Base-by-base conservation (phyloP, 2,797 vertebrate genomes). In the Sebastes baramenuke region DNA sequence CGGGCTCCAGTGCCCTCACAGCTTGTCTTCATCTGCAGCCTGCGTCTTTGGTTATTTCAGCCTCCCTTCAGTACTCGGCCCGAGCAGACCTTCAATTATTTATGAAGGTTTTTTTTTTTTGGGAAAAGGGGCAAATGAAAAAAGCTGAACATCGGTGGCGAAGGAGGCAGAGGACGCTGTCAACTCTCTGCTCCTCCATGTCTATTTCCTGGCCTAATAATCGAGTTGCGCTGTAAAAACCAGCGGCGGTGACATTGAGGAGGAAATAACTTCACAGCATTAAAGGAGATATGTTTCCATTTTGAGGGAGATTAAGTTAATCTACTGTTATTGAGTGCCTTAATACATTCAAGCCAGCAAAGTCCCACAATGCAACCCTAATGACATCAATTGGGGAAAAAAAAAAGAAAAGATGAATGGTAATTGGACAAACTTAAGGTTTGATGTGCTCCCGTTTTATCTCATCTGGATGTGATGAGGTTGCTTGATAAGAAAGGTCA, bases 301-400 rank as follows among this genome's bases (percentile, higher is more conserved):
- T 92, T 85, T 78, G 69, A 83, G 84, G 71, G 80, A 87, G 70
- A 91, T 93, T 92, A 92, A 92, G 82, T 89, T 68, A 93, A 93
- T 94, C 89, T 91, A 38, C 79, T 68, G 82, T 89, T 91, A 93
- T 85, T 89, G 86, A 91, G 83, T 76, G 82, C 69, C 67, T 86
- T 92, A 88, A 93, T 94, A 75, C 79, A 82, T 72, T 81, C 72
- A 77, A 77, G 79, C 10, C 5, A 67, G 62, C 65, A 60, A 78
- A 88, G 85, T 85, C 81, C 86, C 89, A 82, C 82, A 82, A 89
- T 68, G 64, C 87, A 82, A 73, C 77, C 77, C 85, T 92, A 88
- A 94, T 91, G 88, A 92, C 87, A 87, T 90, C 73, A 86, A 78
- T 65, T 67, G 58, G 59, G 36, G 32, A 18, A 4, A 2, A 11